Base-by-base conservation (phyloP, 2,888 invertebrate species). In the Sinopyrophorus schimmeli region DNA sequence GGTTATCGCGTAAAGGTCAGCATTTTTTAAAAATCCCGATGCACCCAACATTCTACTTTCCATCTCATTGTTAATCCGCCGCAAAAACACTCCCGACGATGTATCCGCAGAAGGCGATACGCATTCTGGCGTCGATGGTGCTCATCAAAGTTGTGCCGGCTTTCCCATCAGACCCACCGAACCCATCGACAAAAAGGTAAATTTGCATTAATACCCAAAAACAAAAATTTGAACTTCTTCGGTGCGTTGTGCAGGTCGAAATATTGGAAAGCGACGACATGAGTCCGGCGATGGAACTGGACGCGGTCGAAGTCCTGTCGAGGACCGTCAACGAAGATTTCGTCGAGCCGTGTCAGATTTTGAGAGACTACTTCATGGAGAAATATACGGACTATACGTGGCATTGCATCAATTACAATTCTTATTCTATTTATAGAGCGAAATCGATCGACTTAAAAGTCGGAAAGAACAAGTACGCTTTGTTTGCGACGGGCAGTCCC, bases 321-420 rank as follows among this genome's bases (percentile, higher is more conserved):
- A 17, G 3, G n/a, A 27, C 35, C 10, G 7, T 41, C 5, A 11
- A 17, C 16, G 18, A 34, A 3, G 21, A 26, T 3, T 10, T 9
- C 9, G 1, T 24, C 2, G 14, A 34, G 10, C 23, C 44, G 17
- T 44, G 44, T 17, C 11, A 38, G 16, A 9, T 4, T 5, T 27
- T 47, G n/a, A 15, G 35, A 23, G 14, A 41, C 10, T 28, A 47
- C 12, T 47, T 41, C 15, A 34, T 21, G 21, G 20, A 34, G 2
- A 28, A 27, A 7, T 47, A 47, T 17, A 18, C 27, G 3, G 17
- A 10, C n/a, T 47, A 41, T 23, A n/a, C 28, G 10, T 47, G 47
- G 47, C 32, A 47, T 21, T 24, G 26, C 2, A 41, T 41, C 1
- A 30, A 40, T 27, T 47, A 35, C 15, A 47, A 41, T 15, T 26